Evolutionary conservation across 2,113 vertebrate species (phyloP), one percentile per base, ranked within the genome.

Genomic region (Fulica atra): DNA sequence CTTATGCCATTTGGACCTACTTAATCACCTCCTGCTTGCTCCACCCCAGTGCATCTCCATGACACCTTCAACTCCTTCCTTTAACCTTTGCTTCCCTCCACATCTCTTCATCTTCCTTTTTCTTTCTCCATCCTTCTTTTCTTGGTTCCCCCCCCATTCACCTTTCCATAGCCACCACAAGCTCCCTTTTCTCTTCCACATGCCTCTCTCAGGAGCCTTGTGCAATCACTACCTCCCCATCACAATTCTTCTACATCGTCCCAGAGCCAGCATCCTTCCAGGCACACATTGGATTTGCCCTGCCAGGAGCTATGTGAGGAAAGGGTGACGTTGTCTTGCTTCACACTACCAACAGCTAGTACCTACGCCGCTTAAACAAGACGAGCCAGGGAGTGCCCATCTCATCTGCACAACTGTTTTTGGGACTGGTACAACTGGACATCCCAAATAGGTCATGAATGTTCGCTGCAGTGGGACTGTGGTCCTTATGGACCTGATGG

Each of bases 251-350:
- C 59, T 10, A 8, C 8, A 12, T 53, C 54, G 28, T 84, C 40
- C 51, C 68, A 66, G 73, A 65, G 60, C 63, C 88, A 89, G 26
- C 50, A 31, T 28, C 71, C 66, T 86, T 88, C 85, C 73, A 78
- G 80, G 88, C 57, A 83, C 80, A 63, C 2, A 17, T 1, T 29
- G n/a, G 42, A 77, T 94, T 78, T 92, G 76, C 28, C 72, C 91
- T 63, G 63, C 60, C 63, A 79, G 92, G 76, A 92, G 63, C 48
- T 68, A 20, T 4, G 31, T 85, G 78, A 48, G 68, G 48, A 60
- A 97, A 79, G 21, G n/a, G 29, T 36, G 61, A 94, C 25, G 86
- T 33, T 81, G 15, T 18, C 35, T 79, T 86, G 68, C 86, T 86
- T 54, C 78, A 86, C 20, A 0, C 38, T 33, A 68, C 60, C 77